Evolutionary conservation across 2,888 invertebrate genomes (phyloP).

Genomic region (Polietes domitor): DNA sequence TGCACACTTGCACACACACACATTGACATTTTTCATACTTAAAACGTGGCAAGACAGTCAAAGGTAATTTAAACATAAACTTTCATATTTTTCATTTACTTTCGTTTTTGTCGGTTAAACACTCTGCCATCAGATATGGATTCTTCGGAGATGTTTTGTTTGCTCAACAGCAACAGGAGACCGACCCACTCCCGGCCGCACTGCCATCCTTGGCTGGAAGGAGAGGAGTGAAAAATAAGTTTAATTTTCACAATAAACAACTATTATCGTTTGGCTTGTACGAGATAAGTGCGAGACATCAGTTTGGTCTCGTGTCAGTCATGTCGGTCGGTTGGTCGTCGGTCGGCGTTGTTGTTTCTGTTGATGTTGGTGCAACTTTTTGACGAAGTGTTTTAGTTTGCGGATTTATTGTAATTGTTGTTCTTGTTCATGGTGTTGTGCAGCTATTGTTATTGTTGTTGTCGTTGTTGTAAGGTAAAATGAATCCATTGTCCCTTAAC

Average conservation of each 20-base stretch:
- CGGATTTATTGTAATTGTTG: conserved; percentile 26
- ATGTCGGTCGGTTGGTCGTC: background rate
- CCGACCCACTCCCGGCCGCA: background rate
- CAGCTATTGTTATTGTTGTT: background rate
- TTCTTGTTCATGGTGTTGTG: too few species aligned
- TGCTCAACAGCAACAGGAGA: conserved; percentile 41
- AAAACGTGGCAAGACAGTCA: conserved; percentile 52
- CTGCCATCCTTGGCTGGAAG: background rate
- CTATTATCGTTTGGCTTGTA: conserved; percentile 31
- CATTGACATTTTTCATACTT: conserved; percentile 14
- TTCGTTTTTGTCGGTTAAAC: conserved; percentile 39
- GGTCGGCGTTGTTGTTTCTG: too few species aligned
- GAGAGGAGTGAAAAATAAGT: conserved; percentile 22
- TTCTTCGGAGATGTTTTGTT: conserved; percentile 24
- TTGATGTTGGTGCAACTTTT: background rate
- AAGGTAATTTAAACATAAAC: conserved; percentile 58
- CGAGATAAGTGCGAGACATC: conserved; percentile 32
- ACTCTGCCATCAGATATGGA: conserved; percentile 38
- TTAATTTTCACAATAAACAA: conserved; percentile 38
- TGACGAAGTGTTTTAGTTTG: conserved; percentile 16
- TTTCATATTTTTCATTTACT: conserved; percentile 49
- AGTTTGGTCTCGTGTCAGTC: background rate
- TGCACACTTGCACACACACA: background rate
- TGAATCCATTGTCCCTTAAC: background rate
- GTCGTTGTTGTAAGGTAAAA: conserved; percentile 2